Evolutionary conservation across 2,797 vertebrate genomes (phyloP), one percentile per base, ranked within the genome.

Genomic region (Novumbra hubbsi): DNA sequence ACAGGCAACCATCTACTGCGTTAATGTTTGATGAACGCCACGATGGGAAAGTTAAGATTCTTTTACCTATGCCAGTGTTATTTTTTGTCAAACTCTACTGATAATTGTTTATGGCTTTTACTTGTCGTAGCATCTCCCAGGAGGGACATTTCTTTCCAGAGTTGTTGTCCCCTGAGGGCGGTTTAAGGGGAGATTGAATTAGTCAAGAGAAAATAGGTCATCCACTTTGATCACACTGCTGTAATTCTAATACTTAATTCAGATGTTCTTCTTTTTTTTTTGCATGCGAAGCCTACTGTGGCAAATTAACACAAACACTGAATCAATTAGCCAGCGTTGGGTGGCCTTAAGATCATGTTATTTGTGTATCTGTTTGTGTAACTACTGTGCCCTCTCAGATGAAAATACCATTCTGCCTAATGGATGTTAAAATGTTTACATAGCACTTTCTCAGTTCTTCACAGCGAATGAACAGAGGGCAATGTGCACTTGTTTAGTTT

Each of bases 1-100:
- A 11, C 30, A 69, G 85, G 89, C 69, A 83, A 88, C 88, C 72
- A 28, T 88, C 86, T 81, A 74, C 68, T 32, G 52, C 15, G 82
- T 93, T 78, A 88, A 92, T 92, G 86, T 92, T 92, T 92, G 83
- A 94, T 93, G 90, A 90, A 84, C 65, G 72, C 34, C 71, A 84
- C 78, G 87, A 84, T 84, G 80, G 73, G 72, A 63, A 78, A 72
- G 65, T 27, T 30, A 49, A 41, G 77, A 50, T 62, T 55, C 66
- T 70, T 62, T 30, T 87, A 88, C 87, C 86, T 90, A 82, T 78
- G 78, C 76, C 72, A 73, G 45, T 52, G 62, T 83, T 81, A 19
- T 76, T 76, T 81, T 84, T 60, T 48, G 60, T 76, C 50, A 49
- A n/a, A 65, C 62, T 76, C 76, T 65, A 52, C 79, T 76, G 78